Evolutionary conservation across 2,797 vertebrate genomes (phyloP), one percentile per base, ranked within the genome.

Genomic region (Oreortyx pictus): DNA sequence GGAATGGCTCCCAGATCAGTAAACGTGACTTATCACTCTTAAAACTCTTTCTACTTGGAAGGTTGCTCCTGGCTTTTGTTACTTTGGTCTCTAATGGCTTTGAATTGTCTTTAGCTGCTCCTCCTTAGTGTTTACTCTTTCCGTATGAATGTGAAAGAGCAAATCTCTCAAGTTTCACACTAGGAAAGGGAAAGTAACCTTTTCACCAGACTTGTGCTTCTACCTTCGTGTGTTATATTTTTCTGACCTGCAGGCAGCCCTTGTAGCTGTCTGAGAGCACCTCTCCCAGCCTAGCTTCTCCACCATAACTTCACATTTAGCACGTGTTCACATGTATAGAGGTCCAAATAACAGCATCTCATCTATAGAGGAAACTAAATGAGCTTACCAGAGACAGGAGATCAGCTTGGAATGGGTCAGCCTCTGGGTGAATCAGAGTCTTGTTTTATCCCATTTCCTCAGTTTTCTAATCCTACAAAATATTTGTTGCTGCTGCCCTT

Each of bases 401-500:
- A 76, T 87, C 76, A 90, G 6, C 46, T 85, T 83, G 4, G 29
- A 82, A 39, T 19, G 23, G 23, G 57, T 72, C 76, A 83, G 35
- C 39, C 82, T 61, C 62, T 83, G 54, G 43, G 62, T 75, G 89
- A 83, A 86, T 83, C 59, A 39, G 49, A 73, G 82, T 62, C 73
- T 59, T 76, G 35, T 83, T 78, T 93, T 93, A 84, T 82, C 75
- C 44, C 17, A 65, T 66, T 80, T 93, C 35, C 82, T 78, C 82
- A 19, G 1, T 65, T 80, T 39, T 82, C 23, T 89, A 80, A 85
- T 90, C 27, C 33, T 67, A 39, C 82, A 57, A 2, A 5, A 3
- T 57, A 20, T 37, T 57, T 70, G 49, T 64, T 84, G 72, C 44
- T 74, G 35, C 65, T 92, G 59, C 20, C 57, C 12, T 86, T 52